Evolutionary conservation across 2,113 vertebrate species (phyloP), one percentile per base, ranked within the genome.

Genomic region (Dascyllus trimaculatus): DNA sequence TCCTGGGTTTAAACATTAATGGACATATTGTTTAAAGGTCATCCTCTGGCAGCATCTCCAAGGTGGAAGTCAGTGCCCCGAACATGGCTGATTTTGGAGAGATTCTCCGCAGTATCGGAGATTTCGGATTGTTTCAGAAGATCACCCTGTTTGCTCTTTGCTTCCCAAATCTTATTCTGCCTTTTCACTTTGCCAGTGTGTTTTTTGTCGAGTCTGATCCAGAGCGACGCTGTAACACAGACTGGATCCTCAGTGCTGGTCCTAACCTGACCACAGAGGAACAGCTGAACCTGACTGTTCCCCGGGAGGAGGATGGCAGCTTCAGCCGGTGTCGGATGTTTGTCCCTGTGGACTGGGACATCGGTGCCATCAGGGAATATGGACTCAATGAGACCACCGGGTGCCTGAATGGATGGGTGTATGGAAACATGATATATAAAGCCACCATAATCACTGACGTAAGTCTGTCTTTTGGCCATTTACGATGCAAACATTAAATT

Each of bases 51-150:
- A 58, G 68, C 71, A 72, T 81, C 62, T 59, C 11, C n/a, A 22
- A n/a, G 52, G 26, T 48, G 18, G 48, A 13, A 22, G 2, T 2
- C 40, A 19, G 22, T 24, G 14, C 60, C 19, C 29, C 8, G 8
- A 86, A n/a, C 62, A 96, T 93, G 96, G 80, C 91, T 0, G 92
- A 92, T 0, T 86, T 96, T 0, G 93, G 94, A 17, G 93, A 96
- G 65, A 91, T 97, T 69, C 83, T 97, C 32, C 85, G 77, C 10
- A 86, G 71, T 17, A 65, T 94, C 0, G 96, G 95, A 0, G 95
- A 94, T 48, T 97, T 96, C 56, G 95, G 96, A 59, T 69, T 70
- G 1, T 97, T 97, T 60, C 97, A 98, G 83, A 88, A 94, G 54
- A 8, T 83, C 54, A 62, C 95, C 38, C 71, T 96, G 59, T 48